Base-by-base conservation (phyloP, 1,140 invertebrate species). In the Amyelois transitella region DNA sequence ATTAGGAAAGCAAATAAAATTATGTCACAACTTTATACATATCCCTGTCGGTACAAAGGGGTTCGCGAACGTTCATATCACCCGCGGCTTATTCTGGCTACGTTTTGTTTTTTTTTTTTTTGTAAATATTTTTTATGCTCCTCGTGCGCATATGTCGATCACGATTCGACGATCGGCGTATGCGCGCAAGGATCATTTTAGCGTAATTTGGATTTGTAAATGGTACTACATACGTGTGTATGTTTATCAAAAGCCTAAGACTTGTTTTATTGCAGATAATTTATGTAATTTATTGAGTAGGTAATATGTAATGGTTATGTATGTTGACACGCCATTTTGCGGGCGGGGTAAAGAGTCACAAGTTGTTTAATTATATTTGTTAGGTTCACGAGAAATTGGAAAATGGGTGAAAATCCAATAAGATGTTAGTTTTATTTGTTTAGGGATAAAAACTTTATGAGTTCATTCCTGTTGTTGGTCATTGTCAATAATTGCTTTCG, bases 201-300 rank as follows among this genome's bases (percentile, higher is more conserved):
- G 70, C 60, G 60, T 61, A 71, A 64, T 61, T 68, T 57, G 66
- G 60, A 55, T 64, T 72, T 62, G 63, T 66, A 66, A n/a, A 75
- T 67, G 67, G 75, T 75, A 74, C 70, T 78, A 73, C 66, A 69
- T 65, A 72, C 71, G 71, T 61, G 63, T 49, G 51, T 58, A 64
- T 73, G 71, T 77, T 76, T 71, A 73, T 75, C 70, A 72, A 60
- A 86, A 83, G 81, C 82, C 81, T 84, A 84, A 86, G 84, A 87
- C 73, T 87, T 77, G 81, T 87, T 87, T 85, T 75, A 83, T 81
- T 85, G 82, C 81, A 87, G 77, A 87, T 87, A 77, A 81, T 86
- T 86, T 87, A 86, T 85, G 76, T 87, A 84, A 86, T 75, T 86
- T 87, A 87, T 85, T 86, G 72, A 75, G 66, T 87, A 81, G 80